Base-by-base conservation (phyloP, 2,113 vertebrate genomes). In the Brachionichthys hirsutus region DNA sequence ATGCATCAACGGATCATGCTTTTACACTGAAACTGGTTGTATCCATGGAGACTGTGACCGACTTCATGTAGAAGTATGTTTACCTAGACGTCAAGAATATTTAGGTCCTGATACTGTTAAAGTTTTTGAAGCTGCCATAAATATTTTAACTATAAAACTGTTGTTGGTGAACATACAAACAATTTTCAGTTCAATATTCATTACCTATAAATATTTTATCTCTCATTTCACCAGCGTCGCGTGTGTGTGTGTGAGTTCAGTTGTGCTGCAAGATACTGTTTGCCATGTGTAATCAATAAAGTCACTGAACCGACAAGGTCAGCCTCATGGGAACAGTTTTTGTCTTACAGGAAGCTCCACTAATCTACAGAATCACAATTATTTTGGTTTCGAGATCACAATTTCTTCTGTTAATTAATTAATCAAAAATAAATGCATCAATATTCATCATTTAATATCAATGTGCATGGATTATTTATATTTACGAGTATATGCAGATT, bases 141-240 rank as follows among this genome's bases (percentile, higher is more conserved):
- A 89, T 89, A 87, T 89, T 90, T 87, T 70, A 87, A 81, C 52
- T 38, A 52, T 61, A 80, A 69, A 81, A 83, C 71, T 74, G 77
- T 80, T 83, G 54, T 46, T 71, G 78, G 62, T 62, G 77, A 74
- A 71, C 73, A 82, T 75, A 82, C 68, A 77, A 83, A 82, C 68
- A 70, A 74, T 61, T 75, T 73, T 88, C 54, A 67, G 67, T 77
- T 87, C 79, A 88, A 88, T 89, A 89, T 88, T 87, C 85, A 89
- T 84, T 72, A 62, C 60, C 47, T 60, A 89, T 90, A 84, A 89
- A 90, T 90, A 90, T 84, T 91, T 90, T 67, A 91, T 54, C 60
- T 73, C 54, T 75, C 66, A 78, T 83, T 86, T 75, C 78, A 80
- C 61, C 52, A 56, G 67, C 59, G 62, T 67, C 43, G 58, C 63